Base-by-base conservation (phyloP, 1,140 invertebrate genomes). In the Pemphigus obesinymphae region DNA sequence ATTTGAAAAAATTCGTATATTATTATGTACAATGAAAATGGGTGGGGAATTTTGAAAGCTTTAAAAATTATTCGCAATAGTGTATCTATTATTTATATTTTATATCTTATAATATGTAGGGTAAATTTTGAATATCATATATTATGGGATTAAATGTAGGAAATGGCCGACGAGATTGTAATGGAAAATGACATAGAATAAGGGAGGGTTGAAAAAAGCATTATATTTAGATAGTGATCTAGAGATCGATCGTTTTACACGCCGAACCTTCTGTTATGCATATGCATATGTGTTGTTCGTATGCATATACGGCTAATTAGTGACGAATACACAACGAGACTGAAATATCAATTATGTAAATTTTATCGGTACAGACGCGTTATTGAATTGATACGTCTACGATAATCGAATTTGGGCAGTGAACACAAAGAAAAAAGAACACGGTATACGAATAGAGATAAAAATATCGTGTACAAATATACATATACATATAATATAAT, bases 331-430 rank as follows among this genome's bases (percentile, higher is more conserved):
- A 61, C 53, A 4, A 63, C 53, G 26, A 10, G 76, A 80, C 37
- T 29, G 48, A 70, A 72, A 72, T 15, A 15, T 7, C 37, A 61
- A 80, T 80, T 80, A 80, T 80, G 76, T 29, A 80, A 80, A 80
- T 80, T 31, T 31, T 40, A 43, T 55, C 34, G 37, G 23, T 43
- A 7, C 40, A 15, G 55, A 63, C 50, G 8, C 6, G 23, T 31
- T 50, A 63, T n/a, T 10, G 34, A 58, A 53, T 45, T 40, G 76
- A 43, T 61, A 63, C 34, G 10, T 13, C 43, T 7, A 45, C 43
- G 23, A 34, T 80, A 80, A 78, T 80, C 55, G 53, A 61, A 63
- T 63, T 78, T 43, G n/a, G 40, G 23, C 6, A 17, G 37, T 20
- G 34, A 8, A 7, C 10, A 15, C 23, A 43, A 11, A 61, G 58